phyloP scores from a whole-genome alignment of 1,140 invertebrate species.

The Hycleus phaleratus region DNA sequence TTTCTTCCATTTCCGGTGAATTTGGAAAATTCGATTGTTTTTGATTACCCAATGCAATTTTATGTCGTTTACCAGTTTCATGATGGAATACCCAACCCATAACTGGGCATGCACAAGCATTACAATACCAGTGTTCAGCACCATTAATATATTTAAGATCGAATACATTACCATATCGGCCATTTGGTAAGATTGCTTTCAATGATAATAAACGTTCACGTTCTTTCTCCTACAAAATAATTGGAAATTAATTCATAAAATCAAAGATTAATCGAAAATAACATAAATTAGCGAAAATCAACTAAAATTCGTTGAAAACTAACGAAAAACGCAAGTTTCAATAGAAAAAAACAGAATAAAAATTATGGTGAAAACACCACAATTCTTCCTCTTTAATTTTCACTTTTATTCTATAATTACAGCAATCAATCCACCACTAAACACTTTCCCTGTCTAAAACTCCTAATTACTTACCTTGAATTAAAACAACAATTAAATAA shows the following conservation, averaged over 20 bases:
- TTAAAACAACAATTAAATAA: not conserved
- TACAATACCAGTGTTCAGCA: conserved; percentile 36
- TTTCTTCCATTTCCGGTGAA: conserved; percentile 6
- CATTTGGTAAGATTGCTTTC: conserved; percentile 32
- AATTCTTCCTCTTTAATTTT: conserved; percentile 9
- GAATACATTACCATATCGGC: conserved; percentile 33
- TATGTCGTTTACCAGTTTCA: conserved; percentile 35
- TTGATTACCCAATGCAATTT: conserved; percentile 5
- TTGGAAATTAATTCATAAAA: no score
- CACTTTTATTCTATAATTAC: not conserved
- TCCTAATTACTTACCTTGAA: conserved; percentile 5
- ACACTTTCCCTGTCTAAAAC: not conserved
- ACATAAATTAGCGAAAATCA: no score
- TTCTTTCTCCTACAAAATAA: conserved; percentile 30
- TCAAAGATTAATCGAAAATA: no score
- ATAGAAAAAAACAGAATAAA: not conserved
- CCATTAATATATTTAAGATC: conserved; percentile 33
- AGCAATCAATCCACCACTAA: not conserved
- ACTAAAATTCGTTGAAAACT: no score
- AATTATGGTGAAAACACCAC: conserved; percentile 22
- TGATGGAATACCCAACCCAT: conserved; percentile 38
- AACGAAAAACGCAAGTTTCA: not conserved
- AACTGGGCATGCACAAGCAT: conserved; percentile 35
- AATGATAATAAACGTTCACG: conserved; percentile 31
- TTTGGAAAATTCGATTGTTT: conserved; percentile 4